phyloP scores from a whole-genome alignment of 1,140 invertebrate species.

The Sinella curviseta region DNA sequence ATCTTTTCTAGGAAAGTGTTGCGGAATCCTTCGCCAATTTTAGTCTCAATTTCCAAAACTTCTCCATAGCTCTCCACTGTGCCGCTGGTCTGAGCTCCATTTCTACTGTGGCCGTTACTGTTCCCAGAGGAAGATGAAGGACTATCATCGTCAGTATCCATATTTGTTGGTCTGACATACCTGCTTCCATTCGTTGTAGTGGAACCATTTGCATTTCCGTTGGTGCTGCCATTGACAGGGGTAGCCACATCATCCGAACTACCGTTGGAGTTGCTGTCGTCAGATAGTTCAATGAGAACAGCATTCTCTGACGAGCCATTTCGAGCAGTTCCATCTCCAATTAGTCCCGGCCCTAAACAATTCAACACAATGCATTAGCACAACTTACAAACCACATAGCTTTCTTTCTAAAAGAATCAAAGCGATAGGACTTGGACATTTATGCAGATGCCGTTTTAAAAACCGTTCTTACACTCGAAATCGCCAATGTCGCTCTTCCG shows the following conservation, averaged over 20 bases:
- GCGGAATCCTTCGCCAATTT: neutral
- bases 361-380: too few species aligned
- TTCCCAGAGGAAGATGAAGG: neutral
- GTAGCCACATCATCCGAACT: too few species aligned
- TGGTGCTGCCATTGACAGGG: neutral
- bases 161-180: neutral
- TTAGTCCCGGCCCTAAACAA: neutral
- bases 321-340: neutral
- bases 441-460: neutral
- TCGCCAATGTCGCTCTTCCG: neutral
- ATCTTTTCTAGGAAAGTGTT: neutral
- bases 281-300: neutral
- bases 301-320: neutral
- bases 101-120: neutral
- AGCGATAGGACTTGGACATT: too few species aligned
- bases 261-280: too few species aligned
- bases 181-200: neutral
- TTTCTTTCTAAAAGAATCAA: neutral
- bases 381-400: too few species aligned
- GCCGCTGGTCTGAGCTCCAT: neutral
- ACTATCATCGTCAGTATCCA: neutral
- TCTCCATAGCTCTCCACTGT: neutral
- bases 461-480: neutral
- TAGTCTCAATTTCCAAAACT: neutral
- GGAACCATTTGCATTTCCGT: neutral